Conservation (phyloP, 2,797 vertebrate species). For the Loris lydekkerianus region DNA sequence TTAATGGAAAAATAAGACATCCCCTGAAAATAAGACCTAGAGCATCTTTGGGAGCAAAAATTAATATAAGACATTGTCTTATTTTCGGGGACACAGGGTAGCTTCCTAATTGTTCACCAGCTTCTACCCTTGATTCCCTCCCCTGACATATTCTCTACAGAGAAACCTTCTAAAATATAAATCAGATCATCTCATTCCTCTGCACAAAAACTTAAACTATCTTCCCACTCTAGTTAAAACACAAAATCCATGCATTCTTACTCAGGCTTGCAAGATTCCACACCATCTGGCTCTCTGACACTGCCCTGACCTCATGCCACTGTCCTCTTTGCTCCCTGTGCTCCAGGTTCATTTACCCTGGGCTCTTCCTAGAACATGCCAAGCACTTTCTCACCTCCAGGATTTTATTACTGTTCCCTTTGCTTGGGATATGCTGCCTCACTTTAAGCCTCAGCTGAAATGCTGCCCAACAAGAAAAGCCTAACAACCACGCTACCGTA, state of each 20-base stretch:
- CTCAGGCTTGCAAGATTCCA: not conserved
- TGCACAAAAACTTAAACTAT: not conserved
- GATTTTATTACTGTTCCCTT: not conserved
- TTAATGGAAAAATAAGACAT: too few relatives aligned
- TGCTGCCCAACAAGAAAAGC: not conserved
- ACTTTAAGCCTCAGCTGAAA: not conserved
- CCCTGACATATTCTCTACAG: not conserved
- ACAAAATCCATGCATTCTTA: not conserved
- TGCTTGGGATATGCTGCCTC: not conserved
- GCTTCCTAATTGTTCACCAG: not conserved
- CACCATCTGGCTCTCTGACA: not conserved
- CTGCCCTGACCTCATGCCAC: not conserved
- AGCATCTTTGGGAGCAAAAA: too few relatives aligned
- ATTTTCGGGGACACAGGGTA: not conserved
- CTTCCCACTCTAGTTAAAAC: conserved; percentile 36
- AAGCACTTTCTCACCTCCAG: not conserved
- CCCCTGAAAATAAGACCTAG: too few relatives aligned
- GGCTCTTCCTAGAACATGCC: not conserved
- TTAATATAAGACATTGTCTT: too few relatives aligned
- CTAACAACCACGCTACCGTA: not conserved
- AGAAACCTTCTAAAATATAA: conserved; percentile 4
- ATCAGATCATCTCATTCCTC: not conserved
- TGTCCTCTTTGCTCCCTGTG: not conserved
- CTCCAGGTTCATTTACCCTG: not conserved
- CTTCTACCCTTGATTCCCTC: not conserved